A percentile compares a stretch with the other conserved stretches of the same genome.
phyloP scores from a whole-genome alignment of 1,140 invertebrate genomes.

The Acyrthosiphon pisum region DNA sequence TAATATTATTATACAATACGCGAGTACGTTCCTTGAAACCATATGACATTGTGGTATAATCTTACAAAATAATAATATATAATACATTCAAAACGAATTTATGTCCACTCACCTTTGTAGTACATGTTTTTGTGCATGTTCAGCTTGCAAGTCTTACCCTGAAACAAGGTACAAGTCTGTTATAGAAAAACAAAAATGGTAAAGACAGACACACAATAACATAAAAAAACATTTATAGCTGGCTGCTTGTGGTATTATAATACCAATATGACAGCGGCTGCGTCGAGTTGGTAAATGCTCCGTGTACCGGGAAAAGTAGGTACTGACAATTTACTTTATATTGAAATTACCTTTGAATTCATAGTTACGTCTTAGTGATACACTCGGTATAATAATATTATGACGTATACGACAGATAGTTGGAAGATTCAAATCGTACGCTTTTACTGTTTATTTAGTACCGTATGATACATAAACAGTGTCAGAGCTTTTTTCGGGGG shows the following conservation, averaged over 20 bases:
- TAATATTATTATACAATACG: neutral
- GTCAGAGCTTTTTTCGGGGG: neutral
- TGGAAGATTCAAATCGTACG: neutral
- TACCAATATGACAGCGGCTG: neutral
- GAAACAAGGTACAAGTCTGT: slow-evolving; percentile 62
- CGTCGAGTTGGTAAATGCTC: too few relatives aligned
- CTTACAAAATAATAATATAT: neutral
- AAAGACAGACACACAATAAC: neutral
- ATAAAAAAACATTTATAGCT: neutral
- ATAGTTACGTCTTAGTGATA: neutral
- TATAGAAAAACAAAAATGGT: neutral
- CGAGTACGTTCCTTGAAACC: too few relatives aligned
- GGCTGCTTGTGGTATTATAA: neutral
- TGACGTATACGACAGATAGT: neutral
- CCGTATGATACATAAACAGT: neutral
- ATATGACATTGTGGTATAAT: neutral
- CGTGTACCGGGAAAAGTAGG: neutral
- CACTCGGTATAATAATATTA: neutral
- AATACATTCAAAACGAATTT: neutral
- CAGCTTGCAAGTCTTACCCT: slow-evolving; percentile 71
- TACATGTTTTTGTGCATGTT: slow-evolving; percentile 77
- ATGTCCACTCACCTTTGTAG: slow-evolving; percentile 69
- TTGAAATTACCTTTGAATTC: neutral
- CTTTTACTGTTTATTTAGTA: neutral
- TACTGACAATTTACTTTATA: neutral